Evolutionary conservation across 1,140 invertebrate genomes (phyloP).

Genomic region (Pachypeltis micranthus): DNA sequence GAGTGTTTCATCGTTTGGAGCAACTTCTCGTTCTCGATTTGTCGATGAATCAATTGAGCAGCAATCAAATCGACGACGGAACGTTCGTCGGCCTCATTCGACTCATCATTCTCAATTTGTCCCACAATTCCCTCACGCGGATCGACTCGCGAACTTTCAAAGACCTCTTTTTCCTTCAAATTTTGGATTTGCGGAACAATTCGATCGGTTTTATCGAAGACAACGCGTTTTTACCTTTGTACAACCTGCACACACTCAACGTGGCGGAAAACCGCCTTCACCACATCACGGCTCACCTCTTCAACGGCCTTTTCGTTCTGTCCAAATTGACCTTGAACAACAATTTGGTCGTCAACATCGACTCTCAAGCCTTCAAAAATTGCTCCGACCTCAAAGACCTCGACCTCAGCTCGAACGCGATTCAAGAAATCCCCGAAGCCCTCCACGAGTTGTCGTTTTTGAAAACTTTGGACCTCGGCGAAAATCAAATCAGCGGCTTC

Average conservation of each 20-base stretch:
- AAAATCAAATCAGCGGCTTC: constrained; percentile 70
- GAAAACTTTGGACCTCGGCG: constrained; percentile 73
- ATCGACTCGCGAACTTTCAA: constrained; percentile 76
- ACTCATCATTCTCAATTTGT: constrained; percentile 71
- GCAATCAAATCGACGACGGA: constrained; percentile 65
- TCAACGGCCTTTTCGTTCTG: constrained; percentile 73
- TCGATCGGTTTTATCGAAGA: constrained; percentile 74
- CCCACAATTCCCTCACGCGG: constrained; percentile 66
- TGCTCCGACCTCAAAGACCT: constrained; percentile 81
- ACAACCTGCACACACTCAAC: constrained; percentile 75
- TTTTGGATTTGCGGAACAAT: constrained; percentile 76
- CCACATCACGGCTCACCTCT: constrained; percentile 63
- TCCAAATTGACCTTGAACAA: constrained; percentile 73
- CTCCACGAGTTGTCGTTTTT: constrained; percentile 67
- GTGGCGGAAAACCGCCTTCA: constrained; percentile 73
- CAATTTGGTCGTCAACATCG: constrained; percentile 67
- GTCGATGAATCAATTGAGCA: constrained; percentile 72
- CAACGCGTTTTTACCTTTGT: constrained; percentile 71
- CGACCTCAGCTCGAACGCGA: constrained; percentile 72
- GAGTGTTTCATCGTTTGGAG: constrained; percentile 70
- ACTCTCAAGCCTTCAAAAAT: constrained; percentile 76
- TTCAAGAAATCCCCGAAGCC: constrained; percentile 67
- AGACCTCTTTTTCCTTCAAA: constrained; percentile 75
- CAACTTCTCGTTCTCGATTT: constrained; percentile 75
- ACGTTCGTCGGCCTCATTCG: constrained; percentile 73